phyloP scores from a whole-genome alignment of 2,113 vertebrate genomes.

The Pseudonaja textilis region DNA sequence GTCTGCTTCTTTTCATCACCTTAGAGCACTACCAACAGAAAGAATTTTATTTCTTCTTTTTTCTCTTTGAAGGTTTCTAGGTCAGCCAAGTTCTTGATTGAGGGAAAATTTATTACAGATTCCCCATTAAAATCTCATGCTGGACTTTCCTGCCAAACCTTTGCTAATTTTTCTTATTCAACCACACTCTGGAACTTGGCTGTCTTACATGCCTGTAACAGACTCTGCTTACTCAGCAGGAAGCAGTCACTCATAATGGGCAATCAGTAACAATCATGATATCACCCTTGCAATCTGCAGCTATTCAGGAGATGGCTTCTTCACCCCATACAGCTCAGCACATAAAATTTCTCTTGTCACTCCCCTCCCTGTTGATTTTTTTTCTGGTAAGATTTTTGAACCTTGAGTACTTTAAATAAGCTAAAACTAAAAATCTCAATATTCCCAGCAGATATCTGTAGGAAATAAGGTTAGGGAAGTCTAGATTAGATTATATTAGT shows the following conservation, averaged over 20 bases:
- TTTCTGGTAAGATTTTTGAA: not conserved
- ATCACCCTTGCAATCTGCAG: not conserved
- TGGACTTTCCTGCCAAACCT: not conserved
- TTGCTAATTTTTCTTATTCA: not conserved
- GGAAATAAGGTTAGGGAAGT: not conserved
- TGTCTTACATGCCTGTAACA: not conserved
- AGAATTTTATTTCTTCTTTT: not conserved
- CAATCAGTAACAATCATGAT: not conserved
- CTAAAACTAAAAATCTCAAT: not conserved
- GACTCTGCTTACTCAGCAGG: not conserved
- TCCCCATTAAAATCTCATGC: not conserved
- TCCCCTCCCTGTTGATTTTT: not conserved
- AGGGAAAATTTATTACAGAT: not conserved
- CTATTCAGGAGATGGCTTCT: not conserved
- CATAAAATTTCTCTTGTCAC: not conserved
- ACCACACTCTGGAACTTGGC: not conserved
- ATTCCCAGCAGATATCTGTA: not conserved
- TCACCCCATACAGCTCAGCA: not conserved
- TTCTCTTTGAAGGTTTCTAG: not conserved
- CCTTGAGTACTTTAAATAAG: not conserved
- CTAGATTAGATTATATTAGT: not conserved
- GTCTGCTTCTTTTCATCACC: not conserved
- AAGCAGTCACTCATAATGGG: not conserved
- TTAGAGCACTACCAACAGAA: not conserved
- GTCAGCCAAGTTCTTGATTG: not conserved